Evolutionary conservation across 2,113 vertebrate genomes (phyloP).

Genomic region (Brachypodius melanocephalos): DNA sequence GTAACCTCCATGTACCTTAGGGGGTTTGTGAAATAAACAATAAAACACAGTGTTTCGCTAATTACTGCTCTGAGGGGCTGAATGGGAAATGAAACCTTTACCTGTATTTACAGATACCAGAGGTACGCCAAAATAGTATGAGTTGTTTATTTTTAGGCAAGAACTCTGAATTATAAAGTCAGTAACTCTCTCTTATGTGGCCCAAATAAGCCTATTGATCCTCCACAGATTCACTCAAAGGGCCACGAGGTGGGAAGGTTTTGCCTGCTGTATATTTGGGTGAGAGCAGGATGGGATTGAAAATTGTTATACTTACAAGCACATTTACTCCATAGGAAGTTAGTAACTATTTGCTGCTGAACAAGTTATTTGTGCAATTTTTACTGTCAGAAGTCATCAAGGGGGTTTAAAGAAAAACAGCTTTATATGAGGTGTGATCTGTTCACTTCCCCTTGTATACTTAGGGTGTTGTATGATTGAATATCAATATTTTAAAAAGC

Average conservation of each 20-base stretch:
- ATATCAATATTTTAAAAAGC: not conserved
- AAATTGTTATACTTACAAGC: not conserved
- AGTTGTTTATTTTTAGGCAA: not conserved
- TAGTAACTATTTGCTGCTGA: not conserved
- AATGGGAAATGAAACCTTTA: not conserved
- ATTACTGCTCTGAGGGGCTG: not conserved
- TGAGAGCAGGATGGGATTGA: not conserved
- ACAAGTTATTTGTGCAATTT: not conserved
- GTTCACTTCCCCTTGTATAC: not conserved
- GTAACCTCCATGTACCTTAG: not conserved
- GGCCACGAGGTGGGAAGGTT: not conserved
- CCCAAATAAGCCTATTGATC: not conserved
- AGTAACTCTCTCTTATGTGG: not conserved
- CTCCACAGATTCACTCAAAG: not conserved
- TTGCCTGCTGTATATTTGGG: not conserved
- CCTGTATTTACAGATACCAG: not conserved
- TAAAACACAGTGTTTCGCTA: not conserved
- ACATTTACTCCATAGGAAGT: not conserved
- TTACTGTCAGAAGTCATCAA: not conserved
- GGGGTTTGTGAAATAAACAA: not conserved
- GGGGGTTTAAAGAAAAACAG: not conserved
- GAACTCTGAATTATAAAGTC: not conserved
- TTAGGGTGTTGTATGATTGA: not conserved
- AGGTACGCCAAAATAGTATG: not conserved
- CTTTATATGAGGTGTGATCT: not conserved